Percentiles rank a stretch among this genome's conserved stretches.
These are phyloP conservation scores for Vulpes vulpes DNA, from an alignment of 2,113 vertebrate genomes.

Conservation along the genomic window DNA sequence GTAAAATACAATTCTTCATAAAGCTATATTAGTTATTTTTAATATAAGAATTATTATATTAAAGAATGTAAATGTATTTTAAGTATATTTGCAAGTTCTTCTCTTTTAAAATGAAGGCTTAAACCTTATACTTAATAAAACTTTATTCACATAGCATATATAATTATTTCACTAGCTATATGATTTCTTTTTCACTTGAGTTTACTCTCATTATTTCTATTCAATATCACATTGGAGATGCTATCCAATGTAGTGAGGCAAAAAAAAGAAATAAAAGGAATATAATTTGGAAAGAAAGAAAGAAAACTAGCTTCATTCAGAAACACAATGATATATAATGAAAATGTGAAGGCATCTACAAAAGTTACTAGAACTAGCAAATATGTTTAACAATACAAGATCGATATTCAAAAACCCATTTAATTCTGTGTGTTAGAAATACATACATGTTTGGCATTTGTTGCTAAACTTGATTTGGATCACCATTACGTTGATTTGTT, in stretches of 20 bases:
- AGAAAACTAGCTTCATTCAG: neutral
- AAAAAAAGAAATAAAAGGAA: neutral
- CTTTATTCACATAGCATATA: neutral
- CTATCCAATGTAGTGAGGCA: neutral
- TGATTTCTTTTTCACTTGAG: neutral
- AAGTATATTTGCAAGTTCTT: neutral
- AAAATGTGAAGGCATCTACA: neutral
- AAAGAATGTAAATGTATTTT: neutral
- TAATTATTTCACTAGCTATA: neutral
- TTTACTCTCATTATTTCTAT: neutral
- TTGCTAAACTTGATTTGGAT: neutral
- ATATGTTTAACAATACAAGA: neutral
- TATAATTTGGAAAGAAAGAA: neutral
- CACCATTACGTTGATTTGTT: neutral
- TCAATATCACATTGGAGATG: neutral
- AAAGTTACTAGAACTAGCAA: neutral
- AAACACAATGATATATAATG: neutral
- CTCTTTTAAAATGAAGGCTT: neutral
- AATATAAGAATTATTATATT: neutral
- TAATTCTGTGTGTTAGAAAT: neutral
- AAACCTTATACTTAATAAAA: neutral
- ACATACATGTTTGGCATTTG: neutral
- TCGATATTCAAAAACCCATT: neutral
- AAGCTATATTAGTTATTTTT: neutral
- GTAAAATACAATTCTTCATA: neutral